Evolutionary conservation across 1,140 invertebrate genomes (phyloP).

Genomic region (Ceratoteleas bidentatus): DNA sequence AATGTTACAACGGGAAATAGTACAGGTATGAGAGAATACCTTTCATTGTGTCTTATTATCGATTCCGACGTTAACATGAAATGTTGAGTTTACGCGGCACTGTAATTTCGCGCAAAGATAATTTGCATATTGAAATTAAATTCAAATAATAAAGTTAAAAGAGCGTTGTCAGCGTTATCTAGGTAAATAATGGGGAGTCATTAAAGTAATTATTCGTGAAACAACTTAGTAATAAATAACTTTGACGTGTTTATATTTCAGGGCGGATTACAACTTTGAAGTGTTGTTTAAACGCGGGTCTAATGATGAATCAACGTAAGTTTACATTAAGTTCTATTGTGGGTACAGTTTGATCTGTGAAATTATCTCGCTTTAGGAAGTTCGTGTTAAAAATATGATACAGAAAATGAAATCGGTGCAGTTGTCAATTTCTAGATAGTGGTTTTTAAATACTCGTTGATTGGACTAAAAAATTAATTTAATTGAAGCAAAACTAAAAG

Average conservation of each 20-base stretch:
- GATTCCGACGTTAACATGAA: not conserved
- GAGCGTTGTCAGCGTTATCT: not conserved
- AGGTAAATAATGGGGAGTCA: not conserved
- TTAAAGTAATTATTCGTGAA: not conserved
- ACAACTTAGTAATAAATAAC: not conserved
- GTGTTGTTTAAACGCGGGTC: not conserved
- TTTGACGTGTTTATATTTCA: not conserved
- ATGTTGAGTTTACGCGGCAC: not conserved
- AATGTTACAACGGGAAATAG: no score
- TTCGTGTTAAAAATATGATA: no score
- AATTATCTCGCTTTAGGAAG: no score
- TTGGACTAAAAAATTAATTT: no score
- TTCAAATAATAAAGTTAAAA: not conserved
- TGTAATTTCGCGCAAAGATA: not conserved
- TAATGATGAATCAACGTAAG: not conserved
- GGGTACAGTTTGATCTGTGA: not conserved
- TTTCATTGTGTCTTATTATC: not conserved
- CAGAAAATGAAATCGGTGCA: no score
- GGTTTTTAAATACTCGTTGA: no score
- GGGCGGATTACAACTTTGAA: not conserved
- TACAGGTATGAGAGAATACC: no score
- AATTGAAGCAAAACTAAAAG: no score
- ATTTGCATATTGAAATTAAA: not conserved
- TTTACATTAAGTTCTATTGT: not conserved
- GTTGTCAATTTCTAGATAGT: no score